Evolutionary conservation across 2,888 invertebrate genomes (phyloP), one percentile per base, ranked within the genome.

Genomic region (Prosapia bicincta): DNA sequence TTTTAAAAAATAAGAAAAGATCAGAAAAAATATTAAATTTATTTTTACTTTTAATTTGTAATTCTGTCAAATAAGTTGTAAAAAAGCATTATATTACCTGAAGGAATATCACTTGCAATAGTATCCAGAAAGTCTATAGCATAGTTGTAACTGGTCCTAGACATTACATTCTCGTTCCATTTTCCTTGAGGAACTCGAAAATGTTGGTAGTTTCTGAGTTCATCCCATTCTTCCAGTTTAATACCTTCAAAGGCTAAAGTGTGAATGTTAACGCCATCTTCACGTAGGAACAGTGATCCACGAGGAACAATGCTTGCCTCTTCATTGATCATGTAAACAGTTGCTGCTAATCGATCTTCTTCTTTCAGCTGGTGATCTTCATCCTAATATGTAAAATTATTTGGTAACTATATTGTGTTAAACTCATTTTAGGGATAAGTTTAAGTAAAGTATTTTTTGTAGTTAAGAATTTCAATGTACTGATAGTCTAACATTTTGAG

Each of bases 51-150:
- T n/a, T n/a, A n/a, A n/a, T n/a, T n/a, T n/a, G n/a, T n/a, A n/a
- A n/a, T n/a, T n/a, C n/a, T n/a, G n/a, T n/a, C n/a, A n/a, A n/a
- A n/a, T n/a, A n/a, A n/a, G n/a, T n/a, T n/a, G n/a, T n/a, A n/a
- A n/a, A n/a, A n/a, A n/a, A n/a, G n/a, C n/a, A n/a, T n/a, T n/a
- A n/a, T n/a, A n/a, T 30, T 43, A 81, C 90, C 89, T 65, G 3
- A 83, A 80, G 96, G 96, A 70, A 93, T 89, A 80, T 96, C 93
- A 76, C 89, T 89, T 82, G 94, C 94, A 23, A 95, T 86, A 0
- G 92, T 90, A 83, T 97, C 96, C 80, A 97, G 85, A 84, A 96
- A 96, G 84, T 97, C 96, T 81, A 92, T 88, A 13, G 95, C 90
- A 82, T 92, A 94, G 85, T 96, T 95, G 80, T 95, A 93, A 85